These are phyloP conservation scores for Numenius arquata DNA, from an alignment of 2,113 vertebrate genomes.

Conservation along the genomic window DNA sequence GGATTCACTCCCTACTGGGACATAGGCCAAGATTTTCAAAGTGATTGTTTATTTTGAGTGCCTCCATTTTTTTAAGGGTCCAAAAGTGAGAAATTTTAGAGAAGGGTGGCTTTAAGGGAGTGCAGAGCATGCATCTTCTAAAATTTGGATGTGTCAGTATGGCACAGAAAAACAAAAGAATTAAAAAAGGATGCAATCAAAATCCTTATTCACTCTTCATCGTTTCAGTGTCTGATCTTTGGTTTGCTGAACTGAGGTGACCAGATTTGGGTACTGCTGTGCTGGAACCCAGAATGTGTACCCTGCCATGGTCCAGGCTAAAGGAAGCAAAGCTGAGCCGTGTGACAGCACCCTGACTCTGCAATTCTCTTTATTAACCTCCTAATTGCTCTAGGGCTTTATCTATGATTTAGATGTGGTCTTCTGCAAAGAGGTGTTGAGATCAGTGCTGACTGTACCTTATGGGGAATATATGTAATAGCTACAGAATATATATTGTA, in stretches of 20 bases:
- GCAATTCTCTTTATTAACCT: neutral
- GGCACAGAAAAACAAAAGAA: neutral
- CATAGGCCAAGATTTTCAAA: slow-evolving; percentile 4
- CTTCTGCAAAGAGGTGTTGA: neutral
- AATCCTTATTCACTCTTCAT: neutral
- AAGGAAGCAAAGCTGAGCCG: neutral
- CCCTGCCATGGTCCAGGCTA: neutral
- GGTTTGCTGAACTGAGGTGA: neutral
- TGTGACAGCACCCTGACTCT: neutral
- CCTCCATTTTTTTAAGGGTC: neutral
- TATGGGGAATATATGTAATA: neutral
- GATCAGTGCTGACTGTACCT: neutral
- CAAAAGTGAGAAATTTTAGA: neutral
- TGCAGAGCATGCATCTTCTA: neutral
- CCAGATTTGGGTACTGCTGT: neutral
- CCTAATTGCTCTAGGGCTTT: neutral
- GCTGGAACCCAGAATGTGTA: accelerated
- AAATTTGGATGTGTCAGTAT: neutral
- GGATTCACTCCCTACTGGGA: neutral
- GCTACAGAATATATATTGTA: neutral
- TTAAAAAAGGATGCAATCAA: neutral
- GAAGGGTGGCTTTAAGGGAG: neutral
- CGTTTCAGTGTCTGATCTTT: neutral
- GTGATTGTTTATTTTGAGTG: neutral
- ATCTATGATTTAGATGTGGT: neutral